Conservation (phyloP, 2,888 invertebrate species). For the Emmelina monodactyla region DNA sequence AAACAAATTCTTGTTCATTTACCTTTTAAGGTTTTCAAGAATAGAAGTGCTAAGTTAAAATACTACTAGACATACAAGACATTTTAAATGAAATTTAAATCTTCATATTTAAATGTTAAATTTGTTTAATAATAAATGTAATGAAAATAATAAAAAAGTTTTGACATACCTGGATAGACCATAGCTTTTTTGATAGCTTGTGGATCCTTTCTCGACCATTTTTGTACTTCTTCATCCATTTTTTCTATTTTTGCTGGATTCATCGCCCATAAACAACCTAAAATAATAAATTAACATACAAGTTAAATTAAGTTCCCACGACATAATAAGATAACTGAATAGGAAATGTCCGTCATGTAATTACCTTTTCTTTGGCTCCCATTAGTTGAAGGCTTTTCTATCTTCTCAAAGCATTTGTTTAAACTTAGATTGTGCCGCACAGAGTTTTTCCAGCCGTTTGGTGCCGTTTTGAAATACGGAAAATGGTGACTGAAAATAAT, state of each 20-base stretch:
- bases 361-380: slow-evolving; percentile 81
- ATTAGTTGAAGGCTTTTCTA: slow-evolving; percentile 91
- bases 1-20: too few relatives aligned
- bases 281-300: slow-evolving; percentile 15
- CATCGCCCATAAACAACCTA: slow-evolving; percentile 94
- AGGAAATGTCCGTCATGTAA: too few relatives aligned
- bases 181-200: slow-evolving; percentile 91
- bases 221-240: slow-evolving; percentile 98
- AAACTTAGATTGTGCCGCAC: slow-evolving; percentile 96
- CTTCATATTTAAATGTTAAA: not conserved
- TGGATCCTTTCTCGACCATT: slow-evolving; percentile 97
- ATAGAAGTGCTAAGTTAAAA: too few relatives aligned
- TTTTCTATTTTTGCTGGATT: slow-evolving; percentile 94
- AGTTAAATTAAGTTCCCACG: too few relatives aligned
- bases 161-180: slow-evolving; percentile 81
- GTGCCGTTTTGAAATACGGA: slow-evolving; percentile 98
- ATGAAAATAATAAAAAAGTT: not conserved
- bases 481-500: slow-evolving; percentile 93
- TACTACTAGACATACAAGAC: too few relatives aligned
- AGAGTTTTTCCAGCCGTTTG: slow-evolving; percentile 98
- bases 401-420: slow-evolving; percentile 98
- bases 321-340: too few relatives aligned
- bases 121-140: too few relatives aligned
- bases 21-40: too few relatives aligned
- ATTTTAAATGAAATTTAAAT: too few relatives aligned